Evolutionary conservation across 2,888 invertebrate genomes (phyloP).

Genomic region (Melanotus villosus): DNA sequence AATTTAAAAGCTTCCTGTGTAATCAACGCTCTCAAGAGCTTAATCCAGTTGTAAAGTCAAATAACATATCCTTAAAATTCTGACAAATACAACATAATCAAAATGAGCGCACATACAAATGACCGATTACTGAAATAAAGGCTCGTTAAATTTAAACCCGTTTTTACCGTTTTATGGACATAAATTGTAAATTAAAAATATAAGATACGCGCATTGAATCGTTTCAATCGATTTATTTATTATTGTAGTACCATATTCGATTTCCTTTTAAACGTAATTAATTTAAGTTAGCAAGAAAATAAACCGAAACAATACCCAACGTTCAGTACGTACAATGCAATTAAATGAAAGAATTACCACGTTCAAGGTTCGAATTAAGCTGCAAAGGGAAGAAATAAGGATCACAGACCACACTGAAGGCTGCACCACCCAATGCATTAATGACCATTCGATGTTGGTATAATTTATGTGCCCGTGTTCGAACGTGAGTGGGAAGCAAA

Average conservation of each 20-base stretch:
- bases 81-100: neutral
- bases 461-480: conserved; percentile 65
- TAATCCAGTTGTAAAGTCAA: too few relatives aligned
- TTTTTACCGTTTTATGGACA: neutral
- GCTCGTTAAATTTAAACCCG: neutral
- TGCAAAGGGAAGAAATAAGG: conserved; percentile 50
- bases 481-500: conserved; percentile 63
- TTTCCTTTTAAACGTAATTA: conserved; percentile 40
- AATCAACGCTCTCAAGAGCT: neutral
- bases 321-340: conserved; percentile 44
- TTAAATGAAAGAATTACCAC: conserved; percentile 50
- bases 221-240: conserved; percentile 26
- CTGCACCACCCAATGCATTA: conserved; percentile 65
- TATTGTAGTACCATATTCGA: conserved; percentile 36
- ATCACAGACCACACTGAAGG: conserved; percentile 53
- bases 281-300: conserved; percentile 37
- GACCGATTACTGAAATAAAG: neutral
- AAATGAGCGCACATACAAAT: neutral
- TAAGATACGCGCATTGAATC: neutral
- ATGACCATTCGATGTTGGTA: conserved; percentile 68
- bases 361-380: conserved; percentile 49
- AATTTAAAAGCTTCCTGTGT: conserved; percentile 13
- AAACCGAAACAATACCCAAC: conserved; percentile 42
- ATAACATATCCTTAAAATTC: too few relatives aligned
- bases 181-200: too few relatives aligned